Conservation (phyloP, 2,888 invertebrate genomes). For the Deroplatys truncata region DNA sequence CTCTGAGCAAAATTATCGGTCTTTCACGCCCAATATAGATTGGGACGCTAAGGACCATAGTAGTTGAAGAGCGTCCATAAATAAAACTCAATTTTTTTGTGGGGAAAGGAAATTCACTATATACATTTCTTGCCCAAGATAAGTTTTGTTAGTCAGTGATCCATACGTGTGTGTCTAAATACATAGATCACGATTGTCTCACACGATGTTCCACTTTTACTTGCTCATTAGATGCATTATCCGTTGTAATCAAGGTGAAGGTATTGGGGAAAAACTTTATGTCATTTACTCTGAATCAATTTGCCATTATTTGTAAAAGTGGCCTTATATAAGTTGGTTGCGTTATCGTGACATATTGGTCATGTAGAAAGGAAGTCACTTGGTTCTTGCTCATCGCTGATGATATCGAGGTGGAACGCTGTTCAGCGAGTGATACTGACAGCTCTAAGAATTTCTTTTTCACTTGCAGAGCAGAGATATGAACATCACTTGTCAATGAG, state of each 20-base stretch:
- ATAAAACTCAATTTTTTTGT: no score
- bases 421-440: not conserved
- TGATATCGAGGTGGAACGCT: not conserved
- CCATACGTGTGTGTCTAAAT: no score
- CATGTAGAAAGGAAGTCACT: not conserved
- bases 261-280: not conserved
- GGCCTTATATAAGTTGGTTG: not conserved
- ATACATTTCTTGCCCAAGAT: no score
- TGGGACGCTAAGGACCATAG: no score
- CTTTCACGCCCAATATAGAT: no score
- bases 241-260: not conserved
- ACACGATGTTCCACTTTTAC: not conserved
- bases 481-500: not conserved
- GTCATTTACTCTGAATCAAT: not conserved
- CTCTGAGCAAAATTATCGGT: no score
- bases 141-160: no score
- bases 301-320: not conserved
- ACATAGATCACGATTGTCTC: not conserved
- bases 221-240: not conserved
- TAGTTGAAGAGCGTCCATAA: no score
- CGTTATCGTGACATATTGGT: not conserved
- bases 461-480: not conserved
- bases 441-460: not conserved
- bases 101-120: no score
- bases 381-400: not conserved